These are phyloP conservation scores for Varanus komodoensis DNA, from an alignment of 2,113 vertebrate genomes.

Conservation along the genomic window DNA sequence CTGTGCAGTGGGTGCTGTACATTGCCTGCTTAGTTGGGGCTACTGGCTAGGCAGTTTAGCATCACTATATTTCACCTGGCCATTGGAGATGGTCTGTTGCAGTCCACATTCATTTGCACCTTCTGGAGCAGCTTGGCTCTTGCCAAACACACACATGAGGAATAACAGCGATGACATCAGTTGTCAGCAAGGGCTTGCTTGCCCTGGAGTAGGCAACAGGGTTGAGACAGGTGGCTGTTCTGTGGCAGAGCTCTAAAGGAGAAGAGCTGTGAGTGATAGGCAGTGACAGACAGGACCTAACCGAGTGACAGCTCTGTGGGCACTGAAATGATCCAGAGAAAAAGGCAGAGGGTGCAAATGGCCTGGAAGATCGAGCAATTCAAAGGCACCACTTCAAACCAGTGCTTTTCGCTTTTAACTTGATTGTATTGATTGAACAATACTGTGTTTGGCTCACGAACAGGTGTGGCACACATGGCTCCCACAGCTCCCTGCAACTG, in stretches of 20 bases:
- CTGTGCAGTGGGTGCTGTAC: background rate
- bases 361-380: background rate
- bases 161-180: background rate
- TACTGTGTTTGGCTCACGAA: background rate
- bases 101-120: background rate
- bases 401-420: background rate
- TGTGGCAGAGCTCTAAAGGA: constrained; percentile 57
- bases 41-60: background rate
- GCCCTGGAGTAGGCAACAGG: background rate
- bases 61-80: background rate
- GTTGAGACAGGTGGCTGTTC: constrained; percentile 58
- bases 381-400: background rate
- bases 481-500: background rate
- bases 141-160: background rate
- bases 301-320: constrained; percentile 58
- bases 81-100: background rate
- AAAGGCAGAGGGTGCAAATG: constrained; percentile 10
- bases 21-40: background rate
- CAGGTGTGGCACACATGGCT: background rate
- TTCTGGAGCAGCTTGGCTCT: background rate
- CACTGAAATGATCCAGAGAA: background rate
- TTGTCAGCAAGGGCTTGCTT: constrained; percentile 51
- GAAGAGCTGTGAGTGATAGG: constrained; percentile 46
- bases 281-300: constrained; percentile 18
- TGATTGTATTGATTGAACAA: background rate